Percentiles rank a stretch among this genome's conserved stretches.
phyloP scores from a whole-genome alignment of 2,888 invertebrate genomes.

The Pandemis corylana region DNA sequence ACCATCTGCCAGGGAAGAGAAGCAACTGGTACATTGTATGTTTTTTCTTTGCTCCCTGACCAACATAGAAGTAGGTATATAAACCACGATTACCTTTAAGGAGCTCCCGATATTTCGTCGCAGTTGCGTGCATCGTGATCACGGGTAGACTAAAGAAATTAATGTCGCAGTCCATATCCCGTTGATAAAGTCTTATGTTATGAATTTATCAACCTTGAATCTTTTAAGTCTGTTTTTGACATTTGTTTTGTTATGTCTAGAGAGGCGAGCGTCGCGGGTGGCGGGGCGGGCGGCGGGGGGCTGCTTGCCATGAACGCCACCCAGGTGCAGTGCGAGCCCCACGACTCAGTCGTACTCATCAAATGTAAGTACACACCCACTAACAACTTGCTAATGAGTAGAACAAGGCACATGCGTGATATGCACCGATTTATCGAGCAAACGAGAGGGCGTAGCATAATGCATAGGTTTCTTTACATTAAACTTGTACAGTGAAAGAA shows the following conservation, averaged over 20 bases:
- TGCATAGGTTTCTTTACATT: neutral
- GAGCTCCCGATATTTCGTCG: too few species aligned
- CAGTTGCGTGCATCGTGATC: too few species aligned
- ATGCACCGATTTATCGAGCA: slow-evolving; percentile 26
- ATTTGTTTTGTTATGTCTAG: slow-evolving; percentile 57
- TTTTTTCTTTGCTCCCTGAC: too few species aligned
- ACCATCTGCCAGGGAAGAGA: too few species aligned
- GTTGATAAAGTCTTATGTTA: too few species aligned
- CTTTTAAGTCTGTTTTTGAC: neutral
- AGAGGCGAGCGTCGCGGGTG: slow-evolving; percentile 80
- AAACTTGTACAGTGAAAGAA: neutral
- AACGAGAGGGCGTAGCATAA: neutral
- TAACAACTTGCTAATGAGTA: slow-evolving; percentile 12
- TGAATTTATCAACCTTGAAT: too few species aligned
- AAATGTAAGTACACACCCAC: slow-evolving; percentile 86
- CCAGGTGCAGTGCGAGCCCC: slow-evolving; percentile 88
- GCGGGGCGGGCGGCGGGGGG: slow-evolving; percentile 81
- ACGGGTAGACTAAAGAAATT: too few species aligned
- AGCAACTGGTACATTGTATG: too few species aligned
- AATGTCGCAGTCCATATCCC: too few species aligned
- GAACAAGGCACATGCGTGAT: slow-evolving; percentile 18
- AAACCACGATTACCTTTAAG: too few species aligned
- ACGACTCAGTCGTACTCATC: slow-evolving; percentile 89
- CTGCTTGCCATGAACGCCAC: slow-evolving; percentile 85
- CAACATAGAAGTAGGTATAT: too few species aligned